Conservation (phyloP, 2,113 vertebrate genomes). For the Engystomops pustulosus region DNA sequence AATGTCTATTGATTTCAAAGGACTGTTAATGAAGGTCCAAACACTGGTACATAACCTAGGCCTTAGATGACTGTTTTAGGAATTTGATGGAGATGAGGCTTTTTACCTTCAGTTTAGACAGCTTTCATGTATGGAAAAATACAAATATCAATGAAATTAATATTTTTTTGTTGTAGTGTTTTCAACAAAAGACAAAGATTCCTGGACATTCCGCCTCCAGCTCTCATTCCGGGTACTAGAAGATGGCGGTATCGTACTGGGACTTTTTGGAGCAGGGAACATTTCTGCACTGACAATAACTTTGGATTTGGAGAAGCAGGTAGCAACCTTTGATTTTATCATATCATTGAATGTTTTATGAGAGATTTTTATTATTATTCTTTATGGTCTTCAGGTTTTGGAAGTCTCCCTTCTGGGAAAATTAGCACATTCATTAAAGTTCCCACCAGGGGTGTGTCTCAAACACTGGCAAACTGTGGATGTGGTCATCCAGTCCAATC, state of each 20-base stretch:
- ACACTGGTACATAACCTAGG: no score
- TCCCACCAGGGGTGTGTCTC: slow-evolving; percentile 35
- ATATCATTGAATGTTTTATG: neutral
- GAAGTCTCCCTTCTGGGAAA: slow-evolving; percentile 13
- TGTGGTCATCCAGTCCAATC: slow-evolving; percentile 1
- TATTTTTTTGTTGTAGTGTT: slow-evolving; percentile 8
- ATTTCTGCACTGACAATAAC: slow-evolving; percentile 21
- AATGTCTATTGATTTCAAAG: no score
- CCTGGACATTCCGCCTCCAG: slow-evolving; percentile 39
- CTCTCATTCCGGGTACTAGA: slow-evolving; percentile 47
- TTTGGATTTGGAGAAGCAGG: slow-evolving; percentile 42
- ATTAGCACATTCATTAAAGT: neutral
- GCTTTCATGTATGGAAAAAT: no score
- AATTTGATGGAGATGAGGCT: no score
- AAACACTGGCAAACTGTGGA: slow-evolving; percentile 47
- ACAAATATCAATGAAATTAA: no score
- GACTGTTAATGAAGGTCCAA: no score
- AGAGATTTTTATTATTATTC: neutral
- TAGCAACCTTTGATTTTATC: neutral
- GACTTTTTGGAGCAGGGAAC: slow-evolving; percentile 25
- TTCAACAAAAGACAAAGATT: neutral
- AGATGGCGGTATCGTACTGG: slow-evolving; percentile 47
- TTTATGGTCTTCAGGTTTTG: slow-evolving; percentile 25
- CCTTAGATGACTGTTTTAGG: no score
- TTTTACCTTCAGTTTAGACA: no score